phyloP scores from a whole-genome alignment of 2,888 invertebrate genomes.

The Thalpophila matura region DNA sequence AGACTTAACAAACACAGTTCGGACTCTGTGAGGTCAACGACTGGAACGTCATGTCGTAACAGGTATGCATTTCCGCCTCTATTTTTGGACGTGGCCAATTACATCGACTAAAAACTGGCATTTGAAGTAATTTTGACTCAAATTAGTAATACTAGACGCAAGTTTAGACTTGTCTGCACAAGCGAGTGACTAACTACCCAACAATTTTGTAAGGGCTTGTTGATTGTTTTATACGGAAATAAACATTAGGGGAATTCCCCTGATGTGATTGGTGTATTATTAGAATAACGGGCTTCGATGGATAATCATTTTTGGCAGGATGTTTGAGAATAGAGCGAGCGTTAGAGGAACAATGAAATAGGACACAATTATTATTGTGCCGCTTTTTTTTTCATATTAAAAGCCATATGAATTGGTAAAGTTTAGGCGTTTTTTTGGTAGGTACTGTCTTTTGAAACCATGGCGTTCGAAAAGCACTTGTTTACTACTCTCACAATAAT shows the following conservation, averaged over 20 bases:
- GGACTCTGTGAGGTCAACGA: slow-evolving; percentile 39
- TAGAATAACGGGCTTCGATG: slow-evolving; percentile 2
- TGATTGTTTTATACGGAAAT: slow-evolving; percentile 25
- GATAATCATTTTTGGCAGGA: slow-evolving; percentile 19
- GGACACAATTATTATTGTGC: not conserved
- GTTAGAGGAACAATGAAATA: slow-evolving; percentile 10
- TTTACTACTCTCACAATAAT: not conserved
- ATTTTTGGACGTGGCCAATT: slow-evolving; percentile 42
- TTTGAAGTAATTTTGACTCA: slow-evolving; percentile 41
- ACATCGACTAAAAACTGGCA: slow-evolving; percentile 25
- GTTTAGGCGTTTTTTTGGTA: not conserved
- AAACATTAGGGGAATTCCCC: slow-evolving; percentile 49
- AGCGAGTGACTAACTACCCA: slow-evolving; percentile 25
- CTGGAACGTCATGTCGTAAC: slow-evolving; percentile 24
- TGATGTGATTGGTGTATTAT: slow-evolving; percentile 10
- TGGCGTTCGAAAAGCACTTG: not conserved
- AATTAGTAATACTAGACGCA: slow-evolving; percentile 42
- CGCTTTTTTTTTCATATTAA: not conserved
- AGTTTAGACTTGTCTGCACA: slow-evolving; percentile 52
- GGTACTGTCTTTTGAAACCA: not conserved
- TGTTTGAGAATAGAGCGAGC: slow-evolving; percentile 25
- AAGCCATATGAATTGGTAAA: not conserved
- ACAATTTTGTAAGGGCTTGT: slow-evolving; percentile 19
- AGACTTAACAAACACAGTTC: not conserved
- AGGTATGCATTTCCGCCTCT: slow-evolving; percentile 44